Conservation (phyloP, 92 coral and sea anemone species). For the Micromussa lordhowensis region DNA sequence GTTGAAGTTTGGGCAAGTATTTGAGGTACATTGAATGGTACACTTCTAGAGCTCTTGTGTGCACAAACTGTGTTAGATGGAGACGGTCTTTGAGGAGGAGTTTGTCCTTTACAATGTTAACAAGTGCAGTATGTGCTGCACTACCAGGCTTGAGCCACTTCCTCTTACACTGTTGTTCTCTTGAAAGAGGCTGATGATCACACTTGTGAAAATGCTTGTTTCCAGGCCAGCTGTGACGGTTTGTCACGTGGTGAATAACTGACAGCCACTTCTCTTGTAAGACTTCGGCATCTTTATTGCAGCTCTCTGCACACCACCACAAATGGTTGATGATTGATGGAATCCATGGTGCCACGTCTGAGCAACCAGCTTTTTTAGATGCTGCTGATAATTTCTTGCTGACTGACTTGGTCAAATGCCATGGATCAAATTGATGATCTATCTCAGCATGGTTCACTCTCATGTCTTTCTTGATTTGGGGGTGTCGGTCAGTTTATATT, state of each 20-base stretch:
- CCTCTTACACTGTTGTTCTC: slow-evolving; percentile 13
- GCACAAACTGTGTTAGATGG: slow-evolving; percentile 15
- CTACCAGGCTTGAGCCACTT: slow-evolving; percentile 58
- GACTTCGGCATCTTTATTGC: slow-evolving; percentile 26
- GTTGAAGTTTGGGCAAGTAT: slow-evolving; percentile 50
- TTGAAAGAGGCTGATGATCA: slow-evolving; percentile 21
- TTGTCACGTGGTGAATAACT: slow-evolving; percentile 16
- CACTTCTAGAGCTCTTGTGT: slow-evolving; percentile 51
- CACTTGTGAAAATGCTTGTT: slow-evolving; percentile 43
- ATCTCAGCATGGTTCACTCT: slow-evolving; percentile 11
- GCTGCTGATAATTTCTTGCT: slow-evolving; percentile 28
- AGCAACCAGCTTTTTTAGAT: slow-evolving; percentile 30
- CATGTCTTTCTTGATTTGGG: slow-evolving; percentile 39
- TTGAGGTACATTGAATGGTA: slow-evolving; percentile 57
- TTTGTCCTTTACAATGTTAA: slow-evolving; percentile 43
- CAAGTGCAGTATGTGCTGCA: slow-evolving; percentile 47
- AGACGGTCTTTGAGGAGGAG: slow-evolving; percentile 15
- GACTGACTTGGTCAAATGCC: slow-evolving; percentile 45
- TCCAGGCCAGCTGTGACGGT: slow-evolving; percentile 39
- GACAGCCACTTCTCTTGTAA: slow-evolving; percentile 20
- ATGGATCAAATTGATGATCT: slow-evolving; percentile 46
- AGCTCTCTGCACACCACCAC: slow-evolving; percentile 52
- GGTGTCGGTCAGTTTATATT: slow-evolving; percentile 51
- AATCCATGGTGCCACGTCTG: slow-evolving; percentile 25
- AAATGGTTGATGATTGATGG: slow-evolving; percentile 35